Evolutionary conservation across 2,888 invertebrate species (phyloP), one percentile per base, ranked within the genome.

Genomic region (Melanotus villosus): DNA sequence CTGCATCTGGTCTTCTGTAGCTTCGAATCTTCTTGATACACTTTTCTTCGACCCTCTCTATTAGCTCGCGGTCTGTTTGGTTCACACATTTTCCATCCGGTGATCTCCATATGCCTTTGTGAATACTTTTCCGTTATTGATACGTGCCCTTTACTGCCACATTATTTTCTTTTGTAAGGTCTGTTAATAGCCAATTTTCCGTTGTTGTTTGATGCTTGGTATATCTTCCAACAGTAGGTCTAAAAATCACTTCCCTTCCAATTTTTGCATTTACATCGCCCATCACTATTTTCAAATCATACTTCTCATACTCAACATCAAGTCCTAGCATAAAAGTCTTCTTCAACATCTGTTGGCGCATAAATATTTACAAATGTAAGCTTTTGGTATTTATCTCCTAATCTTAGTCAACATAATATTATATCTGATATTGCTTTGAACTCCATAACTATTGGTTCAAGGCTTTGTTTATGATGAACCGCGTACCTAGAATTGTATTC

Each of bases 221-320:
- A 36, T 9, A 36, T 36, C 10, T 36, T 36, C 36, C n/a, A n/a
- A 36, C 10, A n/a, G 36, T 36, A 10, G 36, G 36, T 36, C 2
- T 36, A 36, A 36, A 36, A 36, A 2, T 3, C 36, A 6, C 36
- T 36, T 36, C n/a, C n/a, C 36, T 36, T 36, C n/a, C 36, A 36
- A 36, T 36, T 36, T n/a, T 36, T n/a, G 36, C 36, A 36, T 36
- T 36, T n/a, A n/a, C n/a, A 36, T 36, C 36, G n/a, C 36, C n/a
- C n/a, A 36, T 6, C n/a, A n/a, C 36, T 36, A n/a, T 36, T 36
- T 36, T 36, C n/a, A 36, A 36, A 3, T 36, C n/a, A 10, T 7
- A 36, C 2, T 36, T n/a, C 36, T 36, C 36, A n/a, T 36, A n/a
- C n/a, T n/a, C 10, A n/a, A 2, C 2, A 3, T 36, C 36, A n/a